A percentile compares a stretch with the other conserved stretches of the same genome.
phyloP scores from a whole-genome alignment of 2,888 invertebrate species.

The Acrocyrtus sp. region DNA sequence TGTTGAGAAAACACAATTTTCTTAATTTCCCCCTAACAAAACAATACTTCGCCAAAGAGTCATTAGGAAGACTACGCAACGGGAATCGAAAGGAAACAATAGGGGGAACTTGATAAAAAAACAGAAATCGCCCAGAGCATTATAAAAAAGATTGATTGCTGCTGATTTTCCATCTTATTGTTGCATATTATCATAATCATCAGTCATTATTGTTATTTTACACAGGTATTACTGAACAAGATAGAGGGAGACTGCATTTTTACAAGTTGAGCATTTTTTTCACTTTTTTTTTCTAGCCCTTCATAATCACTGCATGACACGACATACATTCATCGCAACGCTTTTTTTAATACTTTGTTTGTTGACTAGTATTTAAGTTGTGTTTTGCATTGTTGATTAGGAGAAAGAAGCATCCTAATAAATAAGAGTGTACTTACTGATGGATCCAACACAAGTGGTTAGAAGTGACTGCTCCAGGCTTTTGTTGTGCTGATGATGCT shows the following conservation, averaged over 20 bases:
- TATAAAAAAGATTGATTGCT: constrained; percentile 30
- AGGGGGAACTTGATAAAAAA: too few species aligned
- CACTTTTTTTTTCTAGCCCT: neutral
- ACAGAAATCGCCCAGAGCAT: too few species aligned
- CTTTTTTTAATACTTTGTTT: too few species aligned
- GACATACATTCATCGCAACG: too few species aligned
- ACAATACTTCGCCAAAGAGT: too few species aligned
- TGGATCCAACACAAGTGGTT: constrained; percentile 89
- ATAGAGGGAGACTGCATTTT: neutral
- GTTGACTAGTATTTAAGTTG: too few species aligned
- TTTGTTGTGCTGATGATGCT: constrained; percentile 63
- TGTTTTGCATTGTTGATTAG: too few species aligned
- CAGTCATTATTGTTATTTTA: constrained; percentile 6
- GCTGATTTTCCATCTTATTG: constrained; percentile 17
- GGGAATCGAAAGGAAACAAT: too few species aligned
- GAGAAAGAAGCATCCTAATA: too few species aligned
- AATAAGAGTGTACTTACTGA: constrained; percentile 74
- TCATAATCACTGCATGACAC: constrained; percentile 12
- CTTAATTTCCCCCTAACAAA: too few species aligned
- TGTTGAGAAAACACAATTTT: neutral
- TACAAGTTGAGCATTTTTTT: neutral
- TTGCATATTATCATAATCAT: constrained; percentile 23
- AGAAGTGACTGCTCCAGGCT: constrained; percentile 77
- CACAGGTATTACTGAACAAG: neutral
- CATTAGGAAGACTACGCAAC: too few species aligned